These are phyloP conservation scores for Canis aureus DNA, from an alignment of 2,113 vertebrate species.

Conservation along the genomic window DNA sequence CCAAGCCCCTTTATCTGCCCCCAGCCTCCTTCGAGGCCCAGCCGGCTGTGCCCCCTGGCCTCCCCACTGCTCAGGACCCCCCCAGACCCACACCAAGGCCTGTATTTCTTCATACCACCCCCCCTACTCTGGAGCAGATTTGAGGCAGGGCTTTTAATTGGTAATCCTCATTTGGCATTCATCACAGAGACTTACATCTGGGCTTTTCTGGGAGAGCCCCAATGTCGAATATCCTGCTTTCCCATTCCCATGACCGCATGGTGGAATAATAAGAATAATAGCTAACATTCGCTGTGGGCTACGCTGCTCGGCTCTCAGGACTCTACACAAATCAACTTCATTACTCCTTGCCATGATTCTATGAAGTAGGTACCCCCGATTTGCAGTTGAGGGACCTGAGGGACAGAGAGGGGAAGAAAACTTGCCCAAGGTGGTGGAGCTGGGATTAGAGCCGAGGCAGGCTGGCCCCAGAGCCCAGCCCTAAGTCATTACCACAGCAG, in stretches of 20 bases:
- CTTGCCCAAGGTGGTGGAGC: neutral
- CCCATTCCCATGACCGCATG: neutral
- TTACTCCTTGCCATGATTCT: neutral
- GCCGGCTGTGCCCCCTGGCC: neutral
- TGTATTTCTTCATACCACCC: conserved; percentile 22
- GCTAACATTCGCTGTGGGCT: neutral
- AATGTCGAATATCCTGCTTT: conserved; percentile 47
- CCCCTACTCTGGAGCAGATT: neutral
- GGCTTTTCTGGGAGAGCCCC: conserved; percentile 62
- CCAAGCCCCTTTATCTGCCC: neutral
- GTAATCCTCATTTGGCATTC: conserved; percentile 63
- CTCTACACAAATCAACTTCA: neutral
- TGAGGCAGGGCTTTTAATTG: conserved; percentile 50
- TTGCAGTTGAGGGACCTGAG: conserved; percentile 39
- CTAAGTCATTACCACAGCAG: neutral
- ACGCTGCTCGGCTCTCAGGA: neutral
- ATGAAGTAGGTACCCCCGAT: neutral
- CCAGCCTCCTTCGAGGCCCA: conserved; percentile 14
- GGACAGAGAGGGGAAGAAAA: neutral
- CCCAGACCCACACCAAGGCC: neutral
- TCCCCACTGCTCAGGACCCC: neutral
- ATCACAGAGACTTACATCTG: conserved; percentile 57
- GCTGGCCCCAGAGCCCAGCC: neutral
- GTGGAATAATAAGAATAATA: neutral
- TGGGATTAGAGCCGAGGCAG: neutral